Percentiles rank a stretch among this genome's conserved stretches.
Conservation (phyloP, 53 echinoderm and acorn worm genomes). For the Echinarachnius parma region DNA sequence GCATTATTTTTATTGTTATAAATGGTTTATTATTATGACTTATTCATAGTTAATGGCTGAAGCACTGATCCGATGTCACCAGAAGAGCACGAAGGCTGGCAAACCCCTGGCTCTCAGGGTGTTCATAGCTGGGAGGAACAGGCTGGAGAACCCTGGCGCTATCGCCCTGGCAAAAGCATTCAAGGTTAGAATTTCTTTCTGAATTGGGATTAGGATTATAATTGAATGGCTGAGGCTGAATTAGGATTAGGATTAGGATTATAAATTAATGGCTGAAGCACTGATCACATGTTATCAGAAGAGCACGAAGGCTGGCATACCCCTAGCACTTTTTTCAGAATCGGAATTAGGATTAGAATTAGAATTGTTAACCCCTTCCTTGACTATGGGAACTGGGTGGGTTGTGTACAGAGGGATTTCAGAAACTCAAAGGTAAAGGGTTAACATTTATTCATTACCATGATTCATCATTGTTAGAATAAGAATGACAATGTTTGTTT, state of each 20-base stretch:
- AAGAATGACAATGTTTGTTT: too few relatives aligned
- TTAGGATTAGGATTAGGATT: too few relatives aligned
- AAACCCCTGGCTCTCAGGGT: slow-evolving; percentile 73
- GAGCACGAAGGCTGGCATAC: slow-evolving; percentile 68
- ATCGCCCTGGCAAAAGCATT: slow-evolving; percentile 87
- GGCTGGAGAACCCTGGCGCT: slow-evolving; percentile 89
- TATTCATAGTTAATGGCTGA: slow-evolving; percentile 68
- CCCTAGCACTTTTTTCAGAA: slow-evolving; percentile 74
- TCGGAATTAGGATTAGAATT: too few relatives aligned
- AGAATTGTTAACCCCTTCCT: too few relatives aligned
- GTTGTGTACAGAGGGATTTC: too few relatives aligned
- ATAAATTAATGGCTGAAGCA: slow-evolving; percentile 83
- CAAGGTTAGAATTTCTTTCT: slow-evolving; percentile 75
- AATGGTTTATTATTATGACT: not conserved
- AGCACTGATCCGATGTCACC: slow-evolving; percentile 80
- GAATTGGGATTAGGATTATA: too few relatives aligned
- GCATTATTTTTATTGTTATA: too few relatives aligned
- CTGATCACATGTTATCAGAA: slow-evolving; percentile 80
- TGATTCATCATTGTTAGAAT: too few relatives aligned
- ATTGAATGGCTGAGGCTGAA: too few relatives aligned
- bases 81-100: slow-evolving; percentile 67
- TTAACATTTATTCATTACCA: too few relatives aligned
- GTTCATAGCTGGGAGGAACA: slow-evolving; percentile 85
- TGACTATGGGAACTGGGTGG: too few relatives aligned
- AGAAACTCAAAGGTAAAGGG: too few relatives aligned